phyloP scores from a whole-genome alignment of 2,113 vertebrate genomes.

The Channa argus region DNA sequence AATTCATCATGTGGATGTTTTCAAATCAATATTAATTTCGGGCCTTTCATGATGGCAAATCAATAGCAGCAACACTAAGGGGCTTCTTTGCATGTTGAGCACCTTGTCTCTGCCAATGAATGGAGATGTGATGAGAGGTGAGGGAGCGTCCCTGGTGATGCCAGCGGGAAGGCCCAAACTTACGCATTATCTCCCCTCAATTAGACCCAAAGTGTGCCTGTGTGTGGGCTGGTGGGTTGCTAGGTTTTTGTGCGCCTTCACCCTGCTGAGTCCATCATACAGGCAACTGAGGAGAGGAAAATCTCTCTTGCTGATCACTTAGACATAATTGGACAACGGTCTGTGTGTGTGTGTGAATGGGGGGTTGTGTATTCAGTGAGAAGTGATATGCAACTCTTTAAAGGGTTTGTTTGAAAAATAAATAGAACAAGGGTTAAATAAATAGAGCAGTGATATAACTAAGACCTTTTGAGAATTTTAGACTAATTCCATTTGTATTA shows the following conservation, averaged over 20 bases:
- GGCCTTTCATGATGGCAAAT: constrained; percentile 73
- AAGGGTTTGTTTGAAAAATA: constrained; percentile 25
- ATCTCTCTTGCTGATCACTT: constrained; percentile 68
- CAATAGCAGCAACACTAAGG: constrained; percentile 71
- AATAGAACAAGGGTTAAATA: neutral
- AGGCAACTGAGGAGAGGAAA: constrained; percentile 60
- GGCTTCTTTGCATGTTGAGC: constrained; percentile 77
- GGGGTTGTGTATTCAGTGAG: constrained; percentile 3
- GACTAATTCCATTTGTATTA: no score
- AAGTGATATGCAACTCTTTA: constrained; percentile 23
- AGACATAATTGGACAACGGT: constrained; percentile 70
- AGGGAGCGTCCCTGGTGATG: constrained; percentile 68
- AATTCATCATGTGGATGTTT: constrained; percentile 75
- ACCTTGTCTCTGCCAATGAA: constrained; percentile 62
- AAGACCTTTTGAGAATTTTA: no score
- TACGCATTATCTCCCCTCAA: constrained; percentile 83
- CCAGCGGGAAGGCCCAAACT: constrained; percentile 79
- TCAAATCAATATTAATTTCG: constrained; percentile 77
- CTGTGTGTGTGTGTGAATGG: neutral
- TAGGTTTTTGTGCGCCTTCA: constrained; percentile 36
- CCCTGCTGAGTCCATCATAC: constrained; percentile 72
- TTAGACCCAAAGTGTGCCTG: constrained; percentile 63
- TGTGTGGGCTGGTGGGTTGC: no score
- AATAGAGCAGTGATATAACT: no score
- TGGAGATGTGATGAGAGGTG: constrained; percentile 72